phyloP scores from a whole-genome alignment of 1,140 invertebrate genomes.

The Zophobas morio region DNA sequence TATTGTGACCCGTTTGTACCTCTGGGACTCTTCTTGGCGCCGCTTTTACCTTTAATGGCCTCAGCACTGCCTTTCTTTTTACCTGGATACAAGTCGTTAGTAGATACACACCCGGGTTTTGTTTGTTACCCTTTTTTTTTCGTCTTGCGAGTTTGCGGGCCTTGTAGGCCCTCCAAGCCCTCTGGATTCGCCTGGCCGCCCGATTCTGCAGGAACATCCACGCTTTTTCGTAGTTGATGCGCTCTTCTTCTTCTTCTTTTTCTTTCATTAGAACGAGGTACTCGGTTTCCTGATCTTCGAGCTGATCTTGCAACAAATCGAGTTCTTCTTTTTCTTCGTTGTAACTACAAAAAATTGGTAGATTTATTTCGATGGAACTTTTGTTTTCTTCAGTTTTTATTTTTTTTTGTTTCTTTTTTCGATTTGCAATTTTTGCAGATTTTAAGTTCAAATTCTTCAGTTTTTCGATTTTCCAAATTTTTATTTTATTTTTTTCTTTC shows the following conservation, averaged over 20 bases:
- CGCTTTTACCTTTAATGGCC: conserved; percentile 12
- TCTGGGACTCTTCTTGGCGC: conserved; percentile 18
- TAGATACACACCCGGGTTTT: conserved; percentile 24
- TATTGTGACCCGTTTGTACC: background rate
- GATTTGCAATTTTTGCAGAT: no score
- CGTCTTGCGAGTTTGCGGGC: conserved; percentile 40
- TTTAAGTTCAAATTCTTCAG: no score
- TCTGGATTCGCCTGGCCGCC: conserved; percentile 62
- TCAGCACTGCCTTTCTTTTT: conserved; percentile 3
- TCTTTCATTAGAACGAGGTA: conserved; percentile 60
- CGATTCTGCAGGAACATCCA: conserved; percentile 59
- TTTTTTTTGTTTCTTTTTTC: no score
- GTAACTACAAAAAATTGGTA: conserved; percentile 47
- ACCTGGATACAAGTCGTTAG: background rate
- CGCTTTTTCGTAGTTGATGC: conserved; percentile 57
- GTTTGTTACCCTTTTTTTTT: background rate
- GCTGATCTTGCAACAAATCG: conserved; percentile 57
- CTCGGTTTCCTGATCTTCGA: conserved; percentile 61
- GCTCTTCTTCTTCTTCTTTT: conserved; percentile 60
- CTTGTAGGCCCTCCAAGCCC: conserved; percentile 60
- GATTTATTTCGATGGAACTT: no score
- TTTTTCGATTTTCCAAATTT: no score
- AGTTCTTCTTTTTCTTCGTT: conserved; percentile 57
- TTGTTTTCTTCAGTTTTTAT: no score
- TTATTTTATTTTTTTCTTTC: no score